Conservation (phyloP, 2,888 invertebrate species). For the Mimachlamys varia region DNA sequence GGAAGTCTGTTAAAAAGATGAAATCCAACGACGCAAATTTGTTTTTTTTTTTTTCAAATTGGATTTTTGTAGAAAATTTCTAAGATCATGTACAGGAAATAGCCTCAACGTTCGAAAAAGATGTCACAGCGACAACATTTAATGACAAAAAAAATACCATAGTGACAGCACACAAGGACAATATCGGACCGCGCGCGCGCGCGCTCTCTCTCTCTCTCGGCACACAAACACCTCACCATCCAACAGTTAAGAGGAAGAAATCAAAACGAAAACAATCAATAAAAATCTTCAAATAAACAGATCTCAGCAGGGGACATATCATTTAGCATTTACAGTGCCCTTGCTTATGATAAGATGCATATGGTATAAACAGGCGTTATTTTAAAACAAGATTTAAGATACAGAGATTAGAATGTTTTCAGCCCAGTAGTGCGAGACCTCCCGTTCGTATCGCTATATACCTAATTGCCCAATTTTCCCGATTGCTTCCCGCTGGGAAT, state of each 20-base stretch:
- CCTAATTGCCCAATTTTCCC: slow-evolving; percentile 29
- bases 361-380: not conserved
- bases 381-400: not conserved
- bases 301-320: not conserved
- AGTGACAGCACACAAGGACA: too few relatives aligned
- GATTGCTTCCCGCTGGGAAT: slow-evolving; percentile 25
- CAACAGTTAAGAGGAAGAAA: not conserved
- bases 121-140: too few relatives aligned
- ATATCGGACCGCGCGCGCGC: too few relatives aligned
- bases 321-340: not conserved
- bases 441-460: slow-evolving; percentile 13
- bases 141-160: too few relatives aligned
- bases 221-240: too few relatives aligned
- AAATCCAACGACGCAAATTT: too few relatives aligned
- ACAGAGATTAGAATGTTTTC: not conserved
- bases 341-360: slow-evolving; percentile 3
- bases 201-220: too few relatives aligned
- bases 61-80: too few relatives aligned
- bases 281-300: not conserved
- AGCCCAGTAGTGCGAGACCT: not conserved
- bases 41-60: too few relatives aligned
- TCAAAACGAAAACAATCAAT: not conserved
- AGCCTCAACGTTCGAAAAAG: too few relatives aligned
- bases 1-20: too few relatives aligned
- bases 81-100: too few relatives aligned